A percentile compares a stretch with the other conserved stretches of the same genome.
Evolutionary conservation across 1,140 invertebrate species (phyloP).

Genomic region (Belonocnema kinseyi): DNA sequence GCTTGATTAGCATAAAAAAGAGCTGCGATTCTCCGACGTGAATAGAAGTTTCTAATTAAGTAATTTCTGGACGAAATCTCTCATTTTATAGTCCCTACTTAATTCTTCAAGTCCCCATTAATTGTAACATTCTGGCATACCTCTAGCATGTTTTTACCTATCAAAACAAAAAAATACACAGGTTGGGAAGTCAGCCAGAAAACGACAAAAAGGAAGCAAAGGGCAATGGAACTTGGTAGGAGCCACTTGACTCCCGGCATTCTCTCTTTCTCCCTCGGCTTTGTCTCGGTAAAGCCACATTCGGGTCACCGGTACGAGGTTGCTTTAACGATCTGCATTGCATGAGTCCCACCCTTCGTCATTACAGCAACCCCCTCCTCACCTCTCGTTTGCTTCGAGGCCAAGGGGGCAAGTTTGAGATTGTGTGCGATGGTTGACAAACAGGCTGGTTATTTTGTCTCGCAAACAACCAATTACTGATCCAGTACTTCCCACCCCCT

Average conservation of each 20-base stretch:
- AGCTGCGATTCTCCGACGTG: too few relatives aligned
- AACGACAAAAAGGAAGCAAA: background rate
- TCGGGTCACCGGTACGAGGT: conserved; percentile 43
- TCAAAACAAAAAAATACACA: too few relatives aligned
- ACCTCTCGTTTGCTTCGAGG: conserved; percentile 1
- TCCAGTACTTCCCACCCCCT: too few relatives aligned
- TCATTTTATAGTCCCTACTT: too few relatives aligned
- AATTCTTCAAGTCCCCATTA: too few relatives aligned
- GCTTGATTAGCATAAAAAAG: background rate
- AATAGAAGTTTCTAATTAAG: conserved; percentile 1
- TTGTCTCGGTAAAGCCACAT: conserved; percentile 40
- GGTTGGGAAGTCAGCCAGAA: too few relatives aligned
- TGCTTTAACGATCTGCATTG: conserved; percentile 50
- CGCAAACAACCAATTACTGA: conserved; percentile 3
- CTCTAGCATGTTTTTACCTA: too few relatives aligned
- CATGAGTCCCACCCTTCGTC: conserved; percentile 40
- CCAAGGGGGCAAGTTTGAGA: background rate
- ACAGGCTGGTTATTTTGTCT: background rate
- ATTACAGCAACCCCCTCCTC: background rate
- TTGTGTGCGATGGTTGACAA: background rate
- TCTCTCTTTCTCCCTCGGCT: conserved; percentile 42
- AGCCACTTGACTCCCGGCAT: conserved; percentile 13
- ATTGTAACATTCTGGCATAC: too few relatives aligned
- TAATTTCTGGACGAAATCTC: background rate
- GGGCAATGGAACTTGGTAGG: background rate